Evolutionary conservation across 2,113 vertebrate species (phyloP).

Genomic region (human (Homo sapiens)): DNA sequence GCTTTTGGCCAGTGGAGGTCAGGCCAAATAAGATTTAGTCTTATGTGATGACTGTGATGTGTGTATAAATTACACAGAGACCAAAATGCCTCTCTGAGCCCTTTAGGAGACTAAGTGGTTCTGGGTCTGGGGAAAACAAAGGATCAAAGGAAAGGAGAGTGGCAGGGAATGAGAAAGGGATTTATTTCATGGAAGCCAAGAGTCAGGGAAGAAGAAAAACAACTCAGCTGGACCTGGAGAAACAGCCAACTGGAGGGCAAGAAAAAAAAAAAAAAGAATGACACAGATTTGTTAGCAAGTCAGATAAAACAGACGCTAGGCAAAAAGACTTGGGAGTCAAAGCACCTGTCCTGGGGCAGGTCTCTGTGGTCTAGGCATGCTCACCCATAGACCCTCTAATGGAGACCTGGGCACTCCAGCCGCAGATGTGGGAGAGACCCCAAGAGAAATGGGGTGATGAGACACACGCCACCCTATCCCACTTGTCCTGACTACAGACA

Average conservation of each 20-base stretch:
- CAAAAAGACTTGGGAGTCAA: neutral
- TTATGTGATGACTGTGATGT: neutral
- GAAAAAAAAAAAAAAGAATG: neutral
- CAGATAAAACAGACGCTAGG: neutral
- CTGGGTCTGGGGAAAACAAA: neutral
- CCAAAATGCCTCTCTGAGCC: neutral
- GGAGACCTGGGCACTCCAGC: too few relatives aligned
- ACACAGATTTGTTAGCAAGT: neutral
- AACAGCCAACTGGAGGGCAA: neutral
- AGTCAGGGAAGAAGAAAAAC: neutral
- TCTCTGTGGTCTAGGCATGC: neutral
- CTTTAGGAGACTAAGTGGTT: slow-evolving; percentile 33
- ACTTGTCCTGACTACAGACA: neutral
- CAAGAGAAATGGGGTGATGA: neutral
- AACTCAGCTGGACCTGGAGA: neutral
- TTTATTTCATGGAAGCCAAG: neutral
- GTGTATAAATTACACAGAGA: neutral
- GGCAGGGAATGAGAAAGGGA: neutral
- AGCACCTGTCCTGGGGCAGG: neutral
- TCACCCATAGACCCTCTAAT: neutral
- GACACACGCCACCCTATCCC: neutral
- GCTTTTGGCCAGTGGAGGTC: neutral
- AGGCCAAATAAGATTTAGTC: neutral
- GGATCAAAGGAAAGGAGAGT: slow-evolving; percentile 9
- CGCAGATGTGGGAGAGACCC: neutral